phyloP scores from a whole-genome alignment of 2,797 vertebrate species.

The Ctenosaura bakeri region DNA sequence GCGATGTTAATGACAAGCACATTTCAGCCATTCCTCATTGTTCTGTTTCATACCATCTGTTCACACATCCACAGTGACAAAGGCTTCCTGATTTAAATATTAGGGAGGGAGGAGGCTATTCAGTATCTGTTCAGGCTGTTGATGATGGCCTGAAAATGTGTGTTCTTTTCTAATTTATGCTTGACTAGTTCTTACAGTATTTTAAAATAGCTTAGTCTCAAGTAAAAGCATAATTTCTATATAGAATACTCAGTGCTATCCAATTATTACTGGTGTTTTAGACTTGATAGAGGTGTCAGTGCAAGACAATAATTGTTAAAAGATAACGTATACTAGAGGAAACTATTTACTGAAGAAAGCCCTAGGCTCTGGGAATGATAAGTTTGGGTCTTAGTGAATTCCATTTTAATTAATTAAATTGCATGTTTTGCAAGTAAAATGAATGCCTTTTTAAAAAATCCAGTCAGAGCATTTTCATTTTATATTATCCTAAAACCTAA shows the following conservation, averaged over 20 bases:
- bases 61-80: slow-evolving; percentile 42
- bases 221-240: slow-evolving; percentile 30
- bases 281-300: slow-evolving; percentile 37
- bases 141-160: slow-evolving; percentile 46
- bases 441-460: slow-evolving; percentile 50
- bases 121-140: slow-evolving; percentile 27
- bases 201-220: slow-evolving; percentile 53
- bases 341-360: slow-evolving; percentile 45
- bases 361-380: slow-evolving; percentile 43
- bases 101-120: slow-evolving; percentile 4
- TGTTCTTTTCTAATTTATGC: slow-evolving; percentile 32
- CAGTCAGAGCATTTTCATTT: slow-evolving; percentile 48
- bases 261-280: slow-evolving; percentile 48
- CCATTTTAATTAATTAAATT: slow-evolving; percentile 69
- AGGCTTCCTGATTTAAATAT: slow-evolving; percentile 15
- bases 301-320: slow-evolving; percentile 35
- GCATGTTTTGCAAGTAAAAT: slow-evolving; percentile 59
- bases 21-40: slow-evolving; percentile 49
- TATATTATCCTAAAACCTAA: slow-evolving; percentile 25
- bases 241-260: background rate
- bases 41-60: slow-evolving; percentile 54
- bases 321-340: slow-evolving; percentile 33
- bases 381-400: slow-evolving; percentile 61
- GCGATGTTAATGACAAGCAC: slow-evolving; percentile 48
- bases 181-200: slow-evolving; percentile 5